Conservation (phyloP, 2,797 vertebrate genomes). For the Poecilia wingei region DNA sequence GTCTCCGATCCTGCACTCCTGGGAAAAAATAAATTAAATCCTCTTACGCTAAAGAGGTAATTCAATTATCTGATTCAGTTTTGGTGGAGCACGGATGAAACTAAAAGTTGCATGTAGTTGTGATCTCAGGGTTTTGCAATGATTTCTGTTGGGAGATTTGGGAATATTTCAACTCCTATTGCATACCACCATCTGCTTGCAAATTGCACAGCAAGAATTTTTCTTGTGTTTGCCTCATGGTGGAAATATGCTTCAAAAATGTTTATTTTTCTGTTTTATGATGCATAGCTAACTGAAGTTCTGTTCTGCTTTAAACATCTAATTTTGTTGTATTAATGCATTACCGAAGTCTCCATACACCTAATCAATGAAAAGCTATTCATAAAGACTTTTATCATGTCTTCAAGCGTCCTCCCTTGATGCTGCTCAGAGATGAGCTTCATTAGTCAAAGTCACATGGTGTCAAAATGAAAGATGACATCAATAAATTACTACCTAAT, state of each 20-base stretch:
- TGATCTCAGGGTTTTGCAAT: background rate
- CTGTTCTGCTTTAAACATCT: background rate
- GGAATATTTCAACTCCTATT: background rate
- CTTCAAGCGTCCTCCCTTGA: background rate
- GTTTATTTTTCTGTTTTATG: background rate
- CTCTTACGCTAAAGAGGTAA: background rate
- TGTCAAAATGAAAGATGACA: constrained; percentile 36
- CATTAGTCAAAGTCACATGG: constrained; percentile 15
- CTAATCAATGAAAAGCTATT: constrained; percentile 20
- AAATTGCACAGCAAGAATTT: background rate
- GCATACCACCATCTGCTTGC: background rate
- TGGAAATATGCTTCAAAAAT: background rate
- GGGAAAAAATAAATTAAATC: background rate
- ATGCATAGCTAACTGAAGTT: background rate
- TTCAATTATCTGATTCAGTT: background rate
- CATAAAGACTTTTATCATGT: constrained; percentile 2
- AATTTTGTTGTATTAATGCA: background rate
- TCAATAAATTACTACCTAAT: constrained; percentile 44
- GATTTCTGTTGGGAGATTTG: background rate
- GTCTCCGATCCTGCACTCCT: background rate
- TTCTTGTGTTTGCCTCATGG: background rate
- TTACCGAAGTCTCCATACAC: background rate
- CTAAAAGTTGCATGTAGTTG: background rate
- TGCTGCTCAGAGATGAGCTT: constrained; percentile 14
- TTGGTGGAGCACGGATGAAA: background rate